Percentiles rank a stretch among this genome's conserved stretches.
phyloP scores from a whole-genome alignment of 2,113 vertebrate genomes.

The Columba livia region DNA sequence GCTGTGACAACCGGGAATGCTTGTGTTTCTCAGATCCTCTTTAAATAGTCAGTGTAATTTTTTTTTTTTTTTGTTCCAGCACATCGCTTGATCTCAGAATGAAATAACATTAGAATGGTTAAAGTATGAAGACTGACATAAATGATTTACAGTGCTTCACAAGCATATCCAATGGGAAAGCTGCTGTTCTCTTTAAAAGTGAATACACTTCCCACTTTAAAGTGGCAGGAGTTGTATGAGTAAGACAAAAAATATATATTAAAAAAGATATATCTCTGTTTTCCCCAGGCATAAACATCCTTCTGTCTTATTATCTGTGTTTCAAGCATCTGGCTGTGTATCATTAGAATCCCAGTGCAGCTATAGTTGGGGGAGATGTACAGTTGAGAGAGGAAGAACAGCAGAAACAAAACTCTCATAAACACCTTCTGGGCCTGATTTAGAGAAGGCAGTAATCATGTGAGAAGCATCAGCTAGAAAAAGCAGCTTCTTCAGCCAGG shows the following conservation, averaged over 20 bases:
- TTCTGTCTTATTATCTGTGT: background rate
- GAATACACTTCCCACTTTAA: background rate
- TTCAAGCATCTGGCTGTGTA: background rate
- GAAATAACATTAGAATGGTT: background rate
- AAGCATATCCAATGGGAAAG: background rate
- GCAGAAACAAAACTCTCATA: background rate
- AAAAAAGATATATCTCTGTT: background rate
- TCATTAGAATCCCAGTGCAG: background rate
- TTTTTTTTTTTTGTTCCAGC: background rate
- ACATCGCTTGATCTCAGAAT: background rate
- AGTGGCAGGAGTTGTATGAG: background rate
- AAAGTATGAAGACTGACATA: background rate
- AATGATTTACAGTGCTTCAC: background rate
- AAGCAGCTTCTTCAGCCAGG: background rate
- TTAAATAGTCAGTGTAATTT: background rate
- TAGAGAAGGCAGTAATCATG: background rate
- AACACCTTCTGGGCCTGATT: slow-evolving; percentile 6
- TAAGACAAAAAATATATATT: background rate
- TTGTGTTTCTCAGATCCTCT: background rate
- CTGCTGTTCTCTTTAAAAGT: background rate
- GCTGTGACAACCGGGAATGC: background rate
- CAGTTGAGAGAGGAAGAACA: background rate
- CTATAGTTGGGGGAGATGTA: background rate
- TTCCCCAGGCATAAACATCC: slow-evolving; percentile 5
- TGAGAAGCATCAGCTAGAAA: background rate